These are phyloP conservation scores for Chymomyza procnemis DNA, from an alignment of 2,888 invertebrate species.

Conservation along the genomic window DNA sequence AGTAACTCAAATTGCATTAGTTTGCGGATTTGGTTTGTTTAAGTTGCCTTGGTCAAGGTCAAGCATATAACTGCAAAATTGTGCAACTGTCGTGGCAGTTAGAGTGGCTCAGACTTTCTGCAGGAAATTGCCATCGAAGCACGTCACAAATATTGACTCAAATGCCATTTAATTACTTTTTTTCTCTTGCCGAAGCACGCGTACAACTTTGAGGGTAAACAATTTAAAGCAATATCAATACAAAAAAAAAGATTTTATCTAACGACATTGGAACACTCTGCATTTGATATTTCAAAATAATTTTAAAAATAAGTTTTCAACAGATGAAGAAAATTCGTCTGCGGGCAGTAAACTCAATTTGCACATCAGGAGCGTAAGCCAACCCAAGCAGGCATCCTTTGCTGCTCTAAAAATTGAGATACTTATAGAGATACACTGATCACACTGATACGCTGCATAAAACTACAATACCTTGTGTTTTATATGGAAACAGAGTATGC, in stretches of 20 bases:
- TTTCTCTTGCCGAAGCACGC: slow-evolving; percentile 10
- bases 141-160: slow-evolving; percentile 41
- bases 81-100: background rate
- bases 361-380: too few species aligned
- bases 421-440: too few species aligned
- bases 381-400: too few species aligned
- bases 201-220: slow-evolving; percentile 16
- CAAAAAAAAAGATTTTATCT: slow-evolving; percentile 18
- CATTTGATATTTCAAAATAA: background rate
- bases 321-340: too few species aligned
- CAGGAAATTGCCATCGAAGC: slow-evolving; percentile 31
- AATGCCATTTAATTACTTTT: slow-evolving; percentile 50
- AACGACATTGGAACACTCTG: background rate
- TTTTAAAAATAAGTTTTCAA: too few species aligned
- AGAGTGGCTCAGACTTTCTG: background rate
- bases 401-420: too few species aligned
- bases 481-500: background rate
- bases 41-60: background rate
- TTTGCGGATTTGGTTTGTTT: background rate
- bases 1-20: background rate
- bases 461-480: too few species aligned
- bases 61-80: background rate
- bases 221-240: slow-evolving; percentile 31
- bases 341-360: too few species aligned
- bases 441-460: too few species aligned